Percentiles rank a stretch among this genome's conserved stretches.
Evolutionary conservation across 2,888 invertebrate genomes (phyloP).

Genomic region (Noctua pronuba): DNA sequence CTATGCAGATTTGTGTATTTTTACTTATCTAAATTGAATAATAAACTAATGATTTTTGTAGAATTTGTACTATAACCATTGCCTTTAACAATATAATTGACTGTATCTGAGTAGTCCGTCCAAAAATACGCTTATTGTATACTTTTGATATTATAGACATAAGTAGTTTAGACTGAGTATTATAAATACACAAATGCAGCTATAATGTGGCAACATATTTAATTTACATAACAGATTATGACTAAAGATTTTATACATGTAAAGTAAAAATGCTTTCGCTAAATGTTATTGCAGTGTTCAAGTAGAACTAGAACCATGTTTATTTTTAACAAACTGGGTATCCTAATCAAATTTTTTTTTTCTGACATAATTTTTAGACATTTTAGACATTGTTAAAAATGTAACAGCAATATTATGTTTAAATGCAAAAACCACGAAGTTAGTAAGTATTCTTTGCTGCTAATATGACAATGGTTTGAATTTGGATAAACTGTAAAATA

Average conservation of each 20-base stretch:
- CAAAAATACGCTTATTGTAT: conserved; percentile 29
- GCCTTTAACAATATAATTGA: conserved; percentile 10
- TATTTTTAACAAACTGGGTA: conserved; percentile 9
- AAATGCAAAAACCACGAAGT: not conserved
- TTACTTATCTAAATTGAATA: not conserved
- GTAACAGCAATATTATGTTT: not conserved
- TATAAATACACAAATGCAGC: not conserved
- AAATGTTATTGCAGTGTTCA: not conserved
- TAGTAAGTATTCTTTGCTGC: not conserved
- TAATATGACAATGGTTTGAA: not conserved
- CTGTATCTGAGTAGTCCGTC: conserved; percentile 42
- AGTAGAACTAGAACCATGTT: conserved; percentile 6
- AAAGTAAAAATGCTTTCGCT: not conserved
- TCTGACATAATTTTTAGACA: not conserved
- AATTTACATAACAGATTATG: not conserved
- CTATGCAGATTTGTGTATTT: conserved; percentile 7
- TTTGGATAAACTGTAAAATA: not conserved
- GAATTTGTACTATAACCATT: conserved; percentile 13
- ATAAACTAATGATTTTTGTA: conserved; percentile 6
- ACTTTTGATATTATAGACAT: conserved; percentile 21
- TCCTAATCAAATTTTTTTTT: not conserved
- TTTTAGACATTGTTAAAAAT: not conserved
- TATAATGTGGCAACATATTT: conserved; percentile 12
- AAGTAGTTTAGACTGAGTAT: conserved; percentile 31
- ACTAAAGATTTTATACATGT: conserved; percentile 2